Base-by-base conservation (phyloP, 2,797 vertebrate genomes). In the Diplodus sargus region DNA sequence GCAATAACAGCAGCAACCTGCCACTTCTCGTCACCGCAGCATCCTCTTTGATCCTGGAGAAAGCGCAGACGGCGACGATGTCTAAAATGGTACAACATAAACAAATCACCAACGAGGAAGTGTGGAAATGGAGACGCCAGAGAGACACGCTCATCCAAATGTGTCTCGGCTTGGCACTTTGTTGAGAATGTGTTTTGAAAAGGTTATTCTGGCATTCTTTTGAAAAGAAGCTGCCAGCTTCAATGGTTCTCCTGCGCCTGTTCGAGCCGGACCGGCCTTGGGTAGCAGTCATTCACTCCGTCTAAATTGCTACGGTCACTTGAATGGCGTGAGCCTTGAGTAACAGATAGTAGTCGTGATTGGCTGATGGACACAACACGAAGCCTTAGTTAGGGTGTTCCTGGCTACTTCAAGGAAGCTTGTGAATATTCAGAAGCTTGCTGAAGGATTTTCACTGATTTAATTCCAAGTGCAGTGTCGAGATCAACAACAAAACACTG, bases 281-380 rank as follows among this genome's bases (percentile, higher is more conserved):
- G 85, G 70, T 28, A 76, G 63, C 34, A 70, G 78, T 47, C 74
- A 70, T 81, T 70, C 74, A 63, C 53, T 68, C 58, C 9, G 11
- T 68, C 54, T 76, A 64, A 76, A 87, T 79, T 59, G 51, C 69
- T 48, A 66, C 2, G 14, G 54, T 45, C 67, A 47, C 43, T 53
- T 66, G 70, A 87, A 74, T 71, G 75, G 72, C 25, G 15, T 25
- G 42, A 48, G 62, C 25, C 73, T 61, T 58, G 71, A n/a, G 63
- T 57, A 67, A 68, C 59, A 61, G 76, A 79, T 88, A 92, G 91
- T 92, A 90, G 93, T 93, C 96, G 93, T 92, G 95, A 96, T 94
- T 86, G 86, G 92, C 92, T 92, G 93, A 94, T 87, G 90, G 85
- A 93, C 90, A 89, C 94, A 85, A 93, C 88, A 79, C 86, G 84